Evolutionary conservation across 2,888 invertebrate genomes (phyloP), one percentile per base, ranked within the genome.

Genomic region (Prosopocoilus inquinatus): DNA sequence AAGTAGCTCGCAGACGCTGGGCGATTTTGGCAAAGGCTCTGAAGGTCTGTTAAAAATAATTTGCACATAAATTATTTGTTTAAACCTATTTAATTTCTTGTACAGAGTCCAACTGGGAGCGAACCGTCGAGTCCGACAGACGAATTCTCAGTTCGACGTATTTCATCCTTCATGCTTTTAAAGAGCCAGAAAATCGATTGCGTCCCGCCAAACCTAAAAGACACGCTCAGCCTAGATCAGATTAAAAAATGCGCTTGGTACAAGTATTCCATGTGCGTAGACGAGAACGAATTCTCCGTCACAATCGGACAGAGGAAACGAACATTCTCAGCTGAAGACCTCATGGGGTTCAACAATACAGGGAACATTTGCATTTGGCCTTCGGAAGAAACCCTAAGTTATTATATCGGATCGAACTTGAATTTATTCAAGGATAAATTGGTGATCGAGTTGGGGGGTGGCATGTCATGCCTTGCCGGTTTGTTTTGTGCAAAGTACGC

Each of bases 391-490:
- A 85, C 89, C 2, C 74, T 90, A 47, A 84, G 87, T 2, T 86
- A 87, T 64, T 87, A 87, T 68, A 78, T 84, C 43, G 78, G 90
- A 52, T 81, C 84, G 63, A 85, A 90, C 70, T 75, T 81, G 47
- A 69, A 78, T n/a, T 73, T 83, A 38, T 90, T 90, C 73, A 77
- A 81, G n/a, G 81, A 81, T 59, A 87, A 86, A 71, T 81, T 79
- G 69, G 84, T 92, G 20, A 79, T 90, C 66, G 92, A 92, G 73
- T 77, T 92, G 41, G 92, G 92, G 2, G 91, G 91, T 12, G 92
- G 92, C 2, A 91, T 92, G 88, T 90, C 91, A 13, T 90, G 90
- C 64, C 77, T 92, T 32, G 90, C 90, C 5, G 91, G 91, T 1
- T 76, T 92, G 9, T 82, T 89, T 70, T 80, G 84, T 47, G 86